Evolutionary conservation across 2,113 vertebrate species (phyloP).

Genomic region (Syngnathus floridae): DNA sequence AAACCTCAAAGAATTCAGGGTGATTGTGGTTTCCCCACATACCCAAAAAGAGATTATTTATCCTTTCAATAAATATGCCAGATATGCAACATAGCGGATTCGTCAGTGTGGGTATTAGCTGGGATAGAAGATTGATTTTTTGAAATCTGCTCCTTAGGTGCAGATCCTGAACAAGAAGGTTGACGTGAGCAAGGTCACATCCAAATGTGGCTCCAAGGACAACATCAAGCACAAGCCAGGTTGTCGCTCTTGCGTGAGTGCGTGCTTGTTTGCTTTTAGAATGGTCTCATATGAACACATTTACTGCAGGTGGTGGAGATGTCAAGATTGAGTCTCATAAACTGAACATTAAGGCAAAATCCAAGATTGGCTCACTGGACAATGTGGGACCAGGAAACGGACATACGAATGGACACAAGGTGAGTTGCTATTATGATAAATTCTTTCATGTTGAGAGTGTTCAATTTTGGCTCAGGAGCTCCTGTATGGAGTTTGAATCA

Average conservation of each 20-base stretch:
- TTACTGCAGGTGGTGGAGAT: conserved; percentile 79
- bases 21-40: not conserved
- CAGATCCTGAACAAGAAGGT: conserved; percentile 94
- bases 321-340: conserved; percentile 88
- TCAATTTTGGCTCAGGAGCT: not conserved
- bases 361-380: conserved; percentile 85
- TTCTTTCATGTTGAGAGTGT: not conserved
- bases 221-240: conserved; percentile 93
- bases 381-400: conserved; percentile 74
- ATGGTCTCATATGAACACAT: not conserved
- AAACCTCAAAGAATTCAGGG: not conserved
- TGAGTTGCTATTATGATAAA: conserved; percentile 35
- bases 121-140: not conserved
- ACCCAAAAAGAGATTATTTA: not conserved
- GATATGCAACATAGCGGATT: conserved; percentile 1
- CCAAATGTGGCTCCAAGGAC: conserved; percentile 93
- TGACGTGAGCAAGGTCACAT: conserved; percentile 87
- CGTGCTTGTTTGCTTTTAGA: not conserved
- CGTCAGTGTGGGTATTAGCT: not conserved
- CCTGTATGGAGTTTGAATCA: not conserved
- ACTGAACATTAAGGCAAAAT: conserved; percentile 81
- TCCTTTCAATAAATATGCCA: conserved; percentile 9
- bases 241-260: not conserved
- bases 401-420: conserved; percentile 74
- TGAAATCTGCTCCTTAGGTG: conserved; percentile 66